Conservation (phyloP, 2,888 invertebrate species). For the Aspidiotus destructor region DNA sequence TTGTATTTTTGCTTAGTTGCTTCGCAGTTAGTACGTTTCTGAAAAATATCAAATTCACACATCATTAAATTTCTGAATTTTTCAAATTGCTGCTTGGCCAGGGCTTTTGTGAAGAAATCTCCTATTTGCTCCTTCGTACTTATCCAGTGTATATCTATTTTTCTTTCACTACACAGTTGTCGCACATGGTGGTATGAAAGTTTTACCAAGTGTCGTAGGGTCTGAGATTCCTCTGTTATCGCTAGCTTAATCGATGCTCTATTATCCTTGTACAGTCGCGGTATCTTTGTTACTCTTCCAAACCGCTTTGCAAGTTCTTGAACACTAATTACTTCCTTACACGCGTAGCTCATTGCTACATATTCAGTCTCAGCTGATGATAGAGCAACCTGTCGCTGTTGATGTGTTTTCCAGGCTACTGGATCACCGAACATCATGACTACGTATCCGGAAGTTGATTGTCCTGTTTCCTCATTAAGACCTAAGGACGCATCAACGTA, state of each 20-base stretch:
- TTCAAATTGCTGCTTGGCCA: background rate
- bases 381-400: background rate
- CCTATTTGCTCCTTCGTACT: constrained; percentile 1
- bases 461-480: background rate
- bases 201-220: background rate
- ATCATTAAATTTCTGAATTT: constrained; percentile 1
- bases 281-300: background rate
- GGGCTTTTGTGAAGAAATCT: constrained; percentile 6
- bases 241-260: background rate
- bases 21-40: too few species aligned
- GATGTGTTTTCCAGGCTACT: background rate
- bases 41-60: too few species aligned
- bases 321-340: background rate
- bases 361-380: constrained; percentile 5
- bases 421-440: background rate
- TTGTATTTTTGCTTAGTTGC: too few species aligned
- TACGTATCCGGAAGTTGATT: background rate
- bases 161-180: background rate
- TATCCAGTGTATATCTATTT: background rate
- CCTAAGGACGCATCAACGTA: background rate
- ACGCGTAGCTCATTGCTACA: background rate
- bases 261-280: background rate
- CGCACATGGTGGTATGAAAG: background rate
- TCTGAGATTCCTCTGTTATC: background rate
- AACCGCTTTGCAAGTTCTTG: background rate